Evolutionary conservation across 2,113 vertebrate species (phyloP), one percentile per base, ranked within the genome.

Genomic region (Hiodon tergisus): DNA sequence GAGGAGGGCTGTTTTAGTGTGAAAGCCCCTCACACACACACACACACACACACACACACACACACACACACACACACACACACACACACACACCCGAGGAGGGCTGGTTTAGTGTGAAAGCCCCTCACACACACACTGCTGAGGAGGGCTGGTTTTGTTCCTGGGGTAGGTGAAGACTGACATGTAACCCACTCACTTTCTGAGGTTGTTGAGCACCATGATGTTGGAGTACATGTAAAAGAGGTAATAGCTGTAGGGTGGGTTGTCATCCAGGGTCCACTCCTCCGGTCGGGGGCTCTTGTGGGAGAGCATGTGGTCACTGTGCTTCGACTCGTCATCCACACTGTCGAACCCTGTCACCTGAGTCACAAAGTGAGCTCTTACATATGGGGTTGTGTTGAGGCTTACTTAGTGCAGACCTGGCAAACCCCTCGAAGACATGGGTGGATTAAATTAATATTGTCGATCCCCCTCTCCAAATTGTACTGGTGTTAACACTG

Each of bases 171-270:
- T 31, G 31, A 31, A 31, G 31, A 31, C 31, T 1, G 31, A 31
- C 31, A 31, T 31, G 31, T 31, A 31, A 54, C 50, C 9, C 66
- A 86, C 93, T 88, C 87, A 96, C 96, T 89, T 98, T 83, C 97
- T 92, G 72, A 99, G 91, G 85, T 98, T 99, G 90, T 98, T 99
- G 72, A 98, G 94, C 85, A 99, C 90, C 97, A 98, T 98, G 88
- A 98, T 94, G 90, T 98, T 99, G 85, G 93, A 92, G 0, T 98
- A 99, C 97, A 98, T 98, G 73, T 98, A 94, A 84, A 96, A 99
- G 77, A 99, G 87, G 84, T 99, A 99, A 87, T 98, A 99, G 74
- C 93, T 99, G 76, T 99, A 99, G 0, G 97, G 95, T 0, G 97
- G 97, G 86, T 99, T 99, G 74, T 94, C 92, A 7, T 95, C 92